Percentiles rank a stretch among this genome's conserved stretches.
Conservation (phyloP, 2,113 vertebrate genomes). For the Prunella himalayana region DNA sequence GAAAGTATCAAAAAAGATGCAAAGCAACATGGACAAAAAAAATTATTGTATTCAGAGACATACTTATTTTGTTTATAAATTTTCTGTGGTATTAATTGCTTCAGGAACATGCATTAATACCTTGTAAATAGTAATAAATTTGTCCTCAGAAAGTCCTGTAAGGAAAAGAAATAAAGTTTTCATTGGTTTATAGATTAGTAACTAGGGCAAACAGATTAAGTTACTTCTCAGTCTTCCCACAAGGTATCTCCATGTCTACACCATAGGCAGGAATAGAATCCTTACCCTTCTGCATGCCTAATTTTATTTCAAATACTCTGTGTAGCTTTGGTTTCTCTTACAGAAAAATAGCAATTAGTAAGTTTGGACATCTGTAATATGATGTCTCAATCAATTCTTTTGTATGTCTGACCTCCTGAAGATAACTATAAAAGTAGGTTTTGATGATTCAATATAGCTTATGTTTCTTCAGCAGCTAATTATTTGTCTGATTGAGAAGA, state of each 20-base stretch:
- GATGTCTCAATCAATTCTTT: not conserved
- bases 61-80: not conserved
- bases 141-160: not conserved
- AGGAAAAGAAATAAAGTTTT: not conserved
- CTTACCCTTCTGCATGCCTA: not conserved
- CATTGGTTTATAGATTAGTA: not conserved
- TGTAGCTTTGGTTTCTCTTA: not conserved
- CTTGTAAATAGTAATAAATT: not conserved
- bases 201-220: not conserved
- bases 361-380: not conserved
- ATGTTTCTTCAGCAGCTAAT: not conserved
- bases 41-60: not conserved
- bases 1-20: not conserved
- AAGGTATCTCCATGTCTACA: not conserved
- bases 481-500: not conserved
- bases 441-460: not conserved
- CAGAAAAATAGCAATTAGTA: not conserved
- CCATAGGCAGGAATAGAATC: not conserved
- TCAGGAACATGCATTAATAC: not conserved
- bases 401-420: not conserved
- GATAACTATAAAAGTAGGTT: not conserved
- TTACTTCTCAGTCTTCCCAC: not conserved
- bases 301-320: not conserved
- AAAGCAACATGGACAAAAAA: not conserved
- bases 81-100: not conserved